These are phyloP conservation scores for Papilio aristodemus DNA, from an alignment of 1,140 invertebrate genomes.

Conservation along the genomic window DNA sequence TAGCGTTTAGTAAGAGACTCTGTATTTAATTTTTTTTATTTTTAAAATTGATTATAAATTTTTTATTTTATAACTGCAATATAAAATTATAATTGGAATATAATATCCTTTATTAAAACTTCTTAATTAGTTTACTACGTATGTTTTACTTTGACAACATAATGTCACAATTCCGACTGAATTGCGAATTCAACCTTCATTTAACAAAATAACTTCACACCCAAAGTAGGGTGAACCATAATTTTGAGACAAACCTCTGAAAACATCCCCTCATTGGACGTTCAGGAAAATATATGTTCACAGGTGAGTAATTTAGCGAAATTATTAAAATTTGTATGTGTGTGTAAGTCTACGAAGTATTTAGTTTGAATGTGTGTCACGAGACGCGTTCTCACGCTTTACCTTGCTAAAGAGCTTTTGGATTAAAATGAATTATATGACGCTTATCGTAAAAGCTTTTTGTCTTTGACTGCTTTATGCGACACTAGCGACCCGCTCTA, in stretches of 20 bases:
- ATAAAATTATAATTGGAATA: too few relatives aligned
- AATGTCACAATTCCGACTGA: neutral
- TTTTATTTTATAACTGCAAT: too few relatives aligned
- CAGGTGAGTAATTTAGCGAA: conserved; percentile 30
- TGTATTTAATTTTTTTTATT: too few relatives aligned
- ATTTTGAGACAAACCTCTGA: conserved; percentile 16
- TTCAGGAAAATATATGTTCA: conserved; percentile 29
- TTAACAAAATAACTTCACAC: conserved; percentile 25
- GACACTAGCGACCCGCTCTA: neutral
- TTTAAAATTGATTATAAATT: too few relatives aligned
- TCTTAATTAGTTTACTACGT: neutral
- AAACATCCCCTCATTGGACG: conserved; percentile 25
- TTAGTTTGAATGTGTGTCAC: conserved; percentile 13
- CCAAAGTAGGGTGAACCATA: conserved; percentile 30
- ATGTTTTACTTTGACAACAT: neutral
- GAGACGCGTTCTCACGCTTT: neutral
- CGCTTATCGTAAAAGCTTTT: conserved; percentile 18
- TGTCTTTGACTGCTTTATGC: conserved; percentile 13
- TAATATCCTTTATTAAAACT: neutral
- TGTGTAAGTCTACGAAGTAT: neutral
- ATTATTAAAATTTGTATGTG: conserved; percentile 25
- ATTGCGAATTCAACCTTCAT: conserved; percentile 13
- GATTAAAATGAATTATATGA: conserved; percentile 20
- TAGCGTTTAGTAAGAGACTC: too few relatives aligned
- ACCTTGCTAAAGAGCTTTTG: conserved; percentile 8